Conservation (phyloP, 2,888 invertebrate species). For the Eudemis profundana region DNA sequence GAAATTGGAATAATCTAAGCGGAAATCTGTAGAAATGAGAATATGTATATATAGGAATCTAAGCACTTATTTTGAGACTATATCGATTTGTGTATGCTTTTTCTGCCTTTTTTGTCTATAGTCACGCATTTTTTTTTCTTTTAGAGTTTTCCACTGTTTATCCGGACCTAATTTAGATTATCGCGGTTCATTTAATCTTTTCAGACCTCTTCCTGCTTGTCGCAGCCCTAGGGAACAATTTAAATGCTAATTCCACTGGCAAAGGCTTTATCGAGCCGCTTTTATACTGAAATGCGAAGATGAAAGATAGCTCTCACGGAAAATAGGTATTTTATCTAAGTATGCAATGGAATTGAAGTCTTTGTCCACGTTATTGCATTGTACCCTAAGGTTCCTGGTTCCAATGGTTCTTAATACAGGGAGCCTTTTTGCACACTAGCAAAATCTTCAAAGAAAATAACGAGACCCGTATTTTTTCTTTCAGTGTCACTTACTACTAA, state of each 20-base stretch:
- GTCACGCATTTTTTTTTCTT: neutral
- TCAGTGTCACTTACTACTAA: too few relatives aligned
- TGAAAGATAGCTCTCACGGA: constrained; percentile 32
- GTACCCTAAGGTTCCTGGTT: neutral
- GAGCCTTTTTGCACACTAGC: neutral
- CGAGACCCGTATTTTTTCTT: too few relatives aligned
- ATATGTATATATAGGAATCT: too few relatives aligned
- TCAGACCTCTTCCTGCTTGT: neutral
- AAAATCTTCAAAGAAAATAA: too few relatives aligned
- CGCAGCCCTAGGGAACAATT: constrained; percentile 53
- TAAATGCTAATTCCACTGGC: constrained; percentile 61
- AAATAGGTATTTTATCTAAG: constrained; percentile 22
- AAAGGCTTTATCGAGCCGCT: constrained; percentile 25
- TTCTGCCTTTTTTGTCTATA: too few relatives aligned
- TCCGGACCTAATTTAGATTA: neutral
- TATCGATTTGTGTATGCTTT: too few relatives aligned
- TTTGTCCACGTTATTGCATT: constrained; percentile 3
- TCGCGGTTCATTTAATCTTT: neutral
- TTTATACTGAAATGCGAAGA: constrained; percentile 23
- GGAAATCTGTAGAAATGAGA: too few relatives aligned
- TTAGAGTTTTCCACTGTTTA: neutral
- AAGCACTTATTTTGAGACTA: too few relatives aligned
- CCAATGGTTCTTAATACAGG: neutral
- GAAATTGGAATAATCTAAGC: too few relatives aligned
- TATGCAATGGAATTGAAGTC: constrained; percentile 5